phyloP scores from a whole-genome alignment of 92 coral and sea anemone species.

The Paramuricea clavata region DNA sequence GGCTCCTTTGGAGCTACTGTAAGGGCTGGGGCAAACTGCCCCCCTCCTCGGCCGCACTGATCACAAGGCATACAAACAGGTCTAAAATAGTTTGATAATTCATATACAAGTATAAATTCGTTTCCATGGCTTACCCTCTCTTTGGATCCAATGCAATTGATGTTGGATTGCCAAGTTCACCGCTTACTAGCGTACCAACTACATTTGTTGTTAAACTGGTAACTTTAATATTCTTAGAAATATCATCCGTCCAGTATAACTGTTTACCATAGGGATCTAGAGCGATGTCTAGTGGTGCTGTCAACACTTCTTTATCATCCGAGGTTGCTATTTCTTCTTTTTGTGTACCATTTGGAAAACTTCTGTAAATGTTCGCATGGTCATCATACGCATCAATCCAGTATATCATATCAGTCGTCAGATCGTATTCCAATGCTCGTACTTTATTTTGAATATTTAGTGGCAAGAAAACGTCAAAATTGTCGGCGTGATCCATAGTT shows the following conservation, averaged over 20 bases:
- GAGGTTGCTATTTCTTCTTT: slow-evolving; percentile 42
- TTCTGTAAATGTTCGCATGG: slow-evolving; percentile 54
- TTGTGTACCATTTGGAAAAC: slow-evolving; percentile 79
- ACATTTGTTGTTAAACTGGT: slow-evolving; percentile 73
- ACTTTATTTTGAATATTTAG: slow-evolving; percentile 69
- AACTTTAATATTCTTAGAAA: slow-evolving; percentile 77
- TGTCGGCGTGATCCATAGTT: slow-evolving; percentile 76
- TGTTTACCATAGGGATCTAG: slow-evolving; percentile 91
- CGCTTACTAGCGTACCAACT: slow-evolving; percentile 62
- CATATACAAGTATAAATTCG: too few relatives aligned
- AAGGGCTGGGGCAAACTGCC: too few relatives aligned
- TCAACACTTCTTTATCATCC: slow-evolving; percentile 10
- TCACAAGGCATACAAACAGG: too few relatives aligned
- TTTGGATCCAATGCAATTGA: slow-evolving; percentile 86
- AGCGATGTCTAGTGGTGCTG: slow-evolving; percentile 82
- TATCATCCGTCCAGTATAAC: slow-evolving; percentile 88
- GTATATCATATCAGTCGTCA: slow-evolving; percentile 79
- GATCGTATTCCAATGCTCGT: slow-evolving; percentile 82
- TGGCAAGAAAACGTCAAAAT: slow-evolving; percentile 81
- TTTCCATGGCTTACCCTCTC: slow-evolving; percentile 78
- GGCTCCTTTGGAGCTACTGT: too few relatives aligned
- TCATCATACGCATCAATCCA: slow-evolving; percentile 76
- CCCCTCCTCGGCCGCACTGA: too few relatives aligned
- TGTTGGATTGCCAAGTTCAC: slow-evolving; percentile 67
- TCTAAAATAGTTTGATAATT: too few relatives aligned